Base-by-base conservation (phyloP, 2,888 invertebrate genomes). In the Tetrapedia diversipes region DNA sequence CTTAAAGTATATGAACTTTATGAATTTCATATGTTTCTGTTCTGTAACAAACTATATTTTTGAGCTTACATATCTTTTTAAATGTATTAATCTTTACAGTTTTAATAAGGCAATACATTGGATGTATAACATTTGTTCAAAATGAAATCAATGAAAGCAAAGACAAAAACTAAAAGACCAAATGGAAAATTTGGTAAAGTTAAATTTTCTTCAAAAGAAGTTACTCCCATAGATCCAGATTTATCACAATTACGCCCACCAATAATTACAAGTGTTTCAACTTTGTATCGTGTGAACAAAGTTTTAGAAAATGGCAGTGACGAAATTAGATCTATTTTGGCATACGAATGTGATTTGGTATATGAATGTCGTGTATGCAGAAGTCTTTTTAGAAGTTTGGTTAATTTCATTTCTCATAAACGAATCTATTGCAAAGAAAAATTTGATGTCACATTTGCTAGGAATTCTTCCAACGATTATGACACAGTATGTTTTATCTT, bases 371-470 rank as follows among this genome's bases (percentile, higher is more conserved):
- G 95, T 91, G 94, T 96, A 24, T 98, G 98, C 89, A 94, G 96
- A 41, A 97, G 95, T 88, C 93, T 98, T 87, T 98, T 97, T 90
- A 94, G 98, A 84, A 97, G 97, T 90, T 92, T 98, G 80, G 95
- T 96, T 19, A 98, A 98, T 92, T 97, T 98, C 89, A 94, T 98
- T 83, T 95, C 97, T 41, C 98, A 98, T 91, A 98, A 98, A 92
- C 94, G 97, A 73, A 94, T 95, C 45, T 98, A 96, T 90, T 98
- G 98, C 88, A 93, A 92, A 82, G 93, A 94, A 69, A 93, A 93
- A 79, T 95, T 93, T 85, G 93, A 92, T 85, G 88, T 92, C 57
- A 90, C 91, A 3, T 75, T 92, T 67, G 92, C 93, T 87, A 92
- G 92, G 51, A 92, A 93, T 83, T 93, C 93, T 85, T 87, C 92